Evolutionary conservation across 2,797 vertebrate genomes (phyloP).

Genomic region (Oreonectes daqikongensis): DNA sequence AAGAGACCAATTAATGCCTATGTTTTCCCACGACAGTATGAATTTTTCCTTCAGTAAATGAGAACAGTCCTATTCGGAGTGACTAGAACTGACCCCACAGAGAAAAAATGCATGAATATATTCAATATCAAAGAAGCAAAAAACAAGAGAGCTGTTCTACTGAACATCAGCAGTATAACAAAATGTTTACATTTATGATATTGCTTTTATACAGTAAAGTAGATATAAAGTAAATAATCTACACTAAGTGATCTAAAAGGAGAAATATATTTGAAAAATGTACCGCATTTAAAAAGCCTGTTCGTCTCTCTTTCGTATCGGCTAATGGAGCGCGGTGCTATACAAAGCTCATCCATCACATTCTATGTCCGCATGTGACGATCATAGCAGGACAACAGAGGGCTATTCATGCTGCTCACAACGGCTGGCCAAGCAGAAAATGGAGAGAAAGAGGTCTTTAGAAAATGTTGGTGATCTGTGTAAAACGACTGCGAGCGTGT

Average conservation of each 20-base stretch:
- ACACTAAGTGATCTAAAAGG: not conserved
- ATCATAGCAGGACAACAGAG: conserved; percentile 64
- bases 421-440: conserved; percentile 67
- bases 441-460: conserved; percentile 54
- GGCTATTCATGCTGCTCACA: conserved; percentile 57
- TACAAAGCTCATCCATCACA: conserved; percentile 67
- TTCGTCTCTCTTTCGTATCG: conserved; percentile 51
- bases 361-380: conserved; percentile 67
- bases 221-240: too few species aligned
- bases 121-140: conserved; percentile 60
- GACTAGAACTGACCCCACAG: not conserved
- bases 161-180: not conserved
- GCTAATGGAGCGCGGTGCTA: conserved; percentile 49
- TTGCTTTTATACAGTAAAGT: not conserved
- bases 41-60: conserved; percentile 63
- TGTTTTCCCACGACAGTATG: conserved; percentile 64
- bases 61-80: conserved; percentile 58
- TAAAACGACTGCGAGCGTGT: conserved; percentile 25
- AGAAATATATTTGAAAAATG: conserved; percentile 37
- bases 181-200: not conserved
- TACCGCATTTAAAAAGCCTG: conserved; percentile 8
- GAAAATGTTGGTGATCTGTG: conserved; percentile 53
- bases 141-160: not conserved
- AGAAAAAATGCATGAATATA: conserved; percentile 69
- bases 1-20: conserved; percentile 64